phyloP scores from a whole-genome alignment of 1,140 invertebrate genomes.

The Drosophila simulans region DNA sequence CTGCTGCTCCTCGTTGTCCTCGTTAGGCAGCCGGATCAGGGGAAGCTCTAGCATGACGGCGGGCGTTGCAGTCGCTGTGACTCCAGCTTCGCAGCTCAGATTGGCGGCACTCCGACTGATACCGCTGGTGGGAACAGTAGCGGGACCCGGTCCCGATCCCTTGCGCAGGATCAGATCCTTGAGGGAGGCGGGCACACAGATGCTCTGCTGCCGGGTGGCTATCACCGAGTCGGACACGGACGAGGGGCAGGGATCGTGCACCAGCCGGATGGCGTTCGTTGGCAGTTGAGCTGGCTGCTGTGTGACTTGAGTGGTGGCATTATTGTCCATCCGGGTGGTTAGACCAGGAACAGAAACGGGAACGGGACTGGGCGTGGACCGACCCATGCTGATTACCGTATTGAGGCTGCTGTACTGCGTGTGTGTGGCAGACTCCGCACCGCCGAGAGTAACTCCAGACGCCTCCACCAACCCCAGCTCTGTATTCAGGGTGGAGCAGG shows the following conservation, averaged over 20 bases:
- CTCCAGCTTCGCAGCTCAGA: constrained; percentile 42
- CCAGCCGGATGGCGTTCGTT: constrained; percentile 64
- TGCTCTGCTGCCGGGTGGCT: constrained; percentile 67
- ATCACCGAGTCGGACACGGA: constrained; percentile 79
- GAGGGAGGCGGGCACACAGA: constrained; percentile 75
- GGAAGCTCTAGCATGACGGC: constrained; percentile 83
- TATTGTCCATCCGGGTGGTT: constrained; percentile 67
- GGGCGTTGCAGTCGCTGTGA: constrained; percentile 44
- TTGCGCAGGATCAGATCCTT: constrained; percentile 78
- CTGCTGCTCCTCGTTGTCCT: constrained; percentile 36
- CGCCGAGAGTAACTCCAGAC: constrained; percentile 19
- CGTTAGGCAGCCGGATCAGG: constrained; percentile 73
- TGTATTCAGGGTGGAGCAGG: constrained; percentile 78
- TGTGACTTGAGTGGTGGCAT: constrained; percentile 15
- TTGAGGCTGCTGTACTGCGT: constrained; percentile 80
- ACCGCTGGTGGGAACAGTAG: constrained; percentile 4
- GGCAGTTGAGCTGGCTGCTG: constrained; percentile 77
- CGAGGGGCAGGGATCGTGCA: constrained; percentile 75
- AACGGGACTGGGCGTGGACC: constrained; percentile 65
- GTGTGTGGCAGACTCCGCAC: constrained; percentile 66
- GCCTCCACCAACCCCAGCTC: constrained; percentile 66
- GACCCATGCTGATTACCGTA: constrained; percentile 76
- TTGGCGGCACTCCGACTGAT: constrained; percentile 69
- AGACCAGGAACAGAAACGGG: constrained; percentile 10
- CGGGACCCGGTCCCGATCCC: constrained; percentile 19